A percentile compares a stretch with the other conserved stretches of the same genome.
Evolutionary conservation across 2,888 invertebrate species (phyloP).

Genomic region (Biston betularia): DNA sequence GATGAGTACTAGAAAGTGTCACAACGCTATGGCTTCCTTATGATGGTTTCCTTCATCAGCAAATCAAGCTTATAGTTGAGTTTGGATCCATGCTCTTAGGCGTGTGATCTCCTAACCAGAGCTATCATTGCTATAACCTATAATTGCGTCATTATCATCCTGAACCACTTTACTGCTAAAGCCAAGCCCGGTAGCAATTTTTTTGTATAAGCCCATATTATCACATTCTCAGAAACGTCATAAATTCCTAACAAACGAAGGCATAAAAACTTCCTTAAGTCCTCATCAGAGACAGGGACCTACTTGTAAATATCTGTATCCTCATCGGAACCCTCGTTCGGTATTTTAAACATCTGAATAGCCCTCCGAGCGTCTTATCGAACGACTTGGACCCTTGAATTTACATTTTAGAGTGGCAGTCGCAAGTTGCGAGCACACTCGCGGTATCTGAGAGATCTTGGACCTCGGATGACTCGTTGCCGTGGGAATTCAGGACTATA

Average conservation of each 20-base stretch:
- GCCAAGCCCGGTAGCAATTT: not conserved
- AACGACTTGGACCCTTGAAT: constrained; percentile 30
- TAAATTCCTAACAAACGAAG: not conserved
- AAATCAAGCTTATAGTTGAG: too few species aligned
- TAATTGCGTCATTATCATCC: too few species aligned
- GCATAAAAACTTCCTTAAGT: not conserved
- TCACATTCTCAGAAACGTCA: not conserved
- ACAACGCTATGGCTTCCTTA: too few species aligned
- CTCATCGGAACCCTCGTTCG: constrained; percentile 2
- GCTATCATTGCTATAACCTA: too few species aligned
- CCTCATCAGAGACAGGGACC: not conserved
- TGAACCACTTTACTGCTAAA: too few species aligned
- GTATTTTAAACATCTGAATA: constrained; percentile 34
- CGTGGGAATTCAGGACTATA: constrained; percentile 17
- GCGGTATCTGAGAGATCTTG: constrained; percentile 24
- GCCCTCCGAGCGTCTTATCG: constrained; percentile 25
- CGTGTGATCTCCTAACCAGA: too few species aligned
- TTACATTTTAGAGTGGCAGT: constrained; percentile 34
- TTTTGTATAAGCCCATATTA: not conserved
- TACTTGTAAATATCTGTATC: constrained; percentile 16
- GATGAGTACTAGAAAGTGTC: too few species aligned
- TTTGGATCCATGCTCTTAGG: too few species aligned
- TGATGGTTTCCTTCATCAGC: too few species aligned
- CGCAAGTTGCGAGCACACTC: constrained; percentile 24
- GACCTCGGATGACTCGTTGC: constrained; percentile 18